A percentile compares a stretch with the other conserved stretches of the same genome.
phyloP scores from a whole-genome alignment of 1,140 invertebrate species.

The Trigoniulus corallinus region DNA sequence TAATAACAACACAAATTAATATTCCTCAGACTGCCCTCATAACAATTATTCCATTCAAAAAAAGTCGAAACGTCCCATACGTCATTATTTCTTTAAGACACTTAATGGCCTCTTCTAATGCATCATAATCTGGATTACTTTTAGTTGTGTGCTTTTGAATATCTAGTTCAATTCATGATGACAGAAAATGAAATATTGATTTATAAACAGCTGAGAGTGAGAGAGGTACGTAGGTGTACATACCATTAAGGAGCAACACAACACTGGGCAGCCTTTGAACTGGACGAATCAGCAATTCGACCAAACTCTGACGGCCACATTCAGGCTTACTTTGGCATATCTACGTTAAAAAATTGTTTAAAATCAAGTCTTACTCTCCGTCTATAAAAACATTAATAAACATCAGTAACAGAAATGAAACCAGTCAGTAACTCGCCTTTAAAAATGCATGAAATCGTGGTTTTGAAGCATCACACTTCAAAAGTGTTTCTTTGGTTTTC shows the following conservation, averaged over 20 bases:
- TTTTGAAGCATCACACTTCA: slow-evolving; percentile 74
- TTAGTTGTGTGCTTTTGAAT: slow-evolving; percentile 78
- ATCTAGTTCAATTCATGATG: slow-evolving; percentile 34
- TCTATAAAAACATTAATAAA: neutral
- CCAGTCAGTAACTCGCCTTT: slow-evolving; percentile 86
- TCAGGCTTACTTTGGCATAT: slow-evolving; percentile 46
- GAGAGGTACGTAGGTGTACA: slow-evolving; percentile 11
- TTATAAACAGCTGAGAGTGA: too few relatives aligned
- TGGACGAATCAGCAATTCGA: slow-evolving; percentile 87
- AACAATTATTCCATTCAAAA: neutral
- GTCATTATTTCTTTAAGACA: slow-evolving; percentile 84
- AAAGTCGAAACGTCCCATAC: slow-evolving; percentile 20
- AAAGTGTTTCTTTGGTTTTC: slow-evolving; percentile 81
- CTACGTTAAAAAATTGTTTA: slow-evolving; percentile 9
- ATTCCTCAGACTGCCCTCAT: neutral
- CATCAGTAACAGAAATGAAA: too few relatives aligned
- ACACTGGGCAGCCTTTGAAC: slow-evolving; percentile 92
- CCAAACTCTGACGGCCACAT: slow-evolving; percentile 83
- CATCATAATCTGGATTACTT: slow-evolving; percentile 64
- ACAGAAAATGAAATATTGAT: too few relatives aligned
- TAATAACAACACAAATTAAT: slow-evolving; percentile 5
- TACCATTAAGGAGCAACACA: slow-evolving; percentile 78
- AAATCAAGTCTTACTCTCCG: too few relatives aligned
- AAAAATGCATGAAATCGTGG: slow-evolving; percentile 94
- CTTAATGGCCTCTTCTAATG: slow-evolving; percentile 66